phyloP scores from a whole-genome alignment of 2,797 vertebrate species.

The Merluccius polli region DNA sequence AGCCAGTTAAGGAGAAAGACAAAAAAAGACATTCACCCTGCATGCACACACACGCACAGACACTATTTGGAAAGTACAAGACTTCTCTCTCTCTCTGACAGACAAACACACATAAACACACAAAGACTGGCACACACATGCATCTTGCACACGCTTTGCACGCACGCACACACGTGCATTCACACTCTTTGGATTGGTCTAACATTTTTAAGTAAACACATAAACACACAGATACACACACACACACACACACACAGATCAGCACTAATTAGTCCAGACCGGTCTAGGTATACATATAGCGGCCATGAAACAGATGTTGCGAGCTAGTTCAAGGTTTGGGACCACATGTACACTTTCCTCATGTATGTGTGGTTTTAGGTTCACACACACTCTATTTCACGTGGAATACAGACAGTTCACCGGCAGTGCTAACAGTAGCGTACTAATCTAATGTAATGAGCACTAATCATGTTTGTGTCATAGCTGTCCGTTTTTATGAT shows the following conservation, averaged over 20 bases:
- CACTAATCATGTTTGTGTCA: constrained; percentile 28
- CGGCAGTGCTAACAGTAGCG: constrained; percentile 6
- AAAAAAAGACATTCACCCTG: not conserved
- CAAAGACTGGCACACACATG: too few species aligned
- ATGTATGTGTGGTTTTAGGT: constrained; percentile 19
- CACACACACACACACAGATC: not conserved
- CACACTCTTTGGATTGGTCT: too few species aligned
- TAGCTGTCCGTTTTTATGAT: not conserved
- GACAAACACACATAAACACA: too few species aligned
- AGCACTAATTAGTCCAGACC: not conserved
- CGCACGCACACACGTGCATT: too few species aligned
- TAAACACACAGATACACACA: not conserved
- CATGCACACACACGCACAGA: not conserved
- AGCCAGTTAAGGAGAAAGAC: not conserved
- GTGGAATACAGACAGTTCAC: constrained; percentile 26
- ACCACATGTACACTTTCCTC: constrained; percentile 4
- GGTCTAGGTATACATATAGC: not conserved
- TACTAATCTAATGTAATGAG: constrained; percentile 32
- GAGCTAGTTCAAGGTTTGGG: constrained; percentile 5
- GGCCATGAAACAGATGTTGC: constrained; percentile 17
- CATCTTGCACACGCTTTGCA: too few species aligned
- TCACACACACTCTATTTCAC: constrained; percentile 14
- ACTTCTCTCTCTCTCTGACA: too few species aligned
- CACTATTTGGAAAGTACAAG: not conserved
- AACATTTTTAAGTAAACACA: not conserved